These are phyloP conservation scores for Chrysocyon brachyurus DNA, from an alignment of 2,797 vertebrate species.

Conservation along the genomic window DNA sequence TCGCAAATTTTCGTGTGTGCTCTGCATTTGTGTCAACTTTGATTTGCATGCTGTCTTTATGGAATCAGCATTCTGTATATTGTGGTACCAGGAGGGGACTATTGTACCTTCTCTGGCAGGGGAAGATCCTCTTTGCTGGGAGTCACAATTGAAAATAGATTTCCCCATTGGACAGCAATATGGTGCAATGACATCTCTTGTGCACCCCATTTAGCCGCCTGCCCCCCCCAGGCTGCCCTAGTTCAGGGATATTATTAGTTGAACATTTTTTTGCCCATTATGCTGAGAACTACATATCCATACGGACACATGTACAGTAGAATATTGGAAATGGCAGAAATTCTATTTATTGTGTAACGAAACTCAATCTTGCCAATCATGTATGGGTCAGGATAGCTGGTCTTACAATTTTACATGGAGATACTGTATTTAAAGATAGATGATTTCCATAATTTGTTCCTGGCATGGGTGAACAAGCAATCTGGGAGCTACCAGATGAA, in stretches of 20 bases:
- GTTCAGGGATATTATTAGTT: not conserved
- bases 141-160: conserved; percentile 34
- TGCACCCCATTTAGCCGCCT: not conserved
- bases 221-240: not conserved
- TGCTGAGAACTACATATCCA: not conserved
- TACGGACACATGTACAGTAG: not conserved
- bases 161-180: not conserved
- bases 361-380: not conserved
- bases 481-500: not conserved
- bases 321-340: conserved; percentile 14
- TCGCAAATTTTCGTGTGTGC: not conserved
- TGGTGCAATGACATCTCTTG: not conserved
- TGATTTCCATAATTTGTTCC: conserved; percentile 36
- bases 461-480: not conserved
- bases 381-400: not conserved
- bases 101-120: not conserved
- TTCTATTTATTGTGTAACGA: conserved; percentile 12
- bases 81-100: not conserved
- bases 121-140: not conserved
- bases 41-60: not conserved
- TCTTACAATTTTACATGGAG: conserved; percentile 34
- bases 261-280: not conserved
- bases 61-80: not conserved
- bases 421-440: conserved; percentile 18
- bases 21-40: not conserved